A percentile compares a stretch with the other conserved stretches of the same genome.
Conservation (phyloP, 1,140 invertebrate species). For the Macrostomum lignano region DNA sequence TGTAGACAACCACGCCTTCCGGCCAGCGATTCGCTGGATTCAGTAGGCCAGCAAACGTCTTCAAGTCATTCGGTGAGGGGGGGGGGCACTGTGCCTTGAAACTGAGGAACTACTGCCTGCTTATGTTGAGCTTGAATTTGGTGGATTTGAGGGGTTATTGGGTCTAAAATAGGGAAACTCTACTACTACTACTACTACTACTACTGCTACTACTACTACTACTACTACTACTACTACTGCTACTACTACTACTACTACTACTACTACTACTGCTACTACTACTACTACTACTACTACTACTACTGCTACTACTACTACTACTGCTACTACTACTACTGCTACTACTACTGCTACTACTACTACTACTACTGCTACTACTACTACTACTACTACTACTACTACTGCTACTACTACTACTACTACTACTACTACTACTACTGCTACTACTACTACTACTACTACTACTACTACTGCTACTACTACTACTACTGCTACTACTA, state of each 20-base stretch:
- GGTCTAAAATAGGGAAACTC: too few relatives aligned
- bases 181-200: constrained; percentile 6
- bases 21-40: too few relatives aligned
- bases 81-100: too few relatives aligned
- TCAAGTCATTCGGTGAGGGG: too few relatives aligned
- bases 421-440: not conserved
- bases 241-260: constrained; percentile 7
- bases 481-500: constrained; percentile 2
- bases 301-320: constrained; percentile 7
- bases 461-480: constrained; percentile 6
- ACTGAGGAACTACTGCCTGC: too few relatives aligned
- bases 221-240: constrained; percentile 7
- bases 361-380: constrained; percentile 5
- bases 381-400: constrained; percentile 4
- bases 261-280: constrained; percentile 7
- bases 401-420: constrained; percentile 2
- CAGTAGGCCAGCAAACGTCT: too few relatives aligned
- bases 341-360: constrained; percentile 7
- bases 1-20: too few relatives aligned
- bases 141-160: too few relatives aligned
- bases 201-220: constrained; percentile 7
- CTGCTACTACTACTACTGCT: constrained; percentile 7
- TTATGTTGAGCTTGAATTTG: too few relatives aligned
- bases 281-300: constrained; percentile 7
- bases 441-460: constrained; percentile 6